Evolutionary conservation across 2,888 invertebrate species (phyloP), one percentile per base, ranked within the genome.

Genomic region (Chymomyza caudatula): DNA sequence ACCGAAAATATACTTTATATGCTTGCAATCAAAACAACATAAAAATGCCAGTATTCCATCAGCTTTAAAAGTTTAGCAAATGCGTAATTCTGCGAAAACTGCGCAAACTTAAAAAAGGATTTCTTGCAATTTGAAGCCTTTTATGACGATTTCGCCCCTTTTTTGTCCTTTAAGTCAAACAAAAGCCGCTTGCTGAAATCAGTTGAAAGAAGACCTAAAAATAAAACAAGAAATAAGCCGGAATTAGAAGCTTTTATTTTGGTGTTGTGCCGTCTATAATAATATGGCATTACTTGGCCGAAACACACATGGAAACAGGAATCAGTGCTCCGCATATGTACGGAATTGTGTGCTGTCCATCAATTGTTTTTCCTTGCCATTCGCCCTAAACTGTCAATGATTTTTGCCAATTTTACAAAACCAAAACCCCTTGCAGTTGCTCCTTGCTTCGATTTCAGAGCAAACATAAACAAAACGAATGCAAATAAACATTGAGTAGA

Each of bases 391-490:
- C 81, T 75, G 85, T 71, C 86, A 82, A 86, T 86, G 83, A 69
- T 67, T 76, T 82, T 86, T 86, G 77, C 75, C 82, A 76, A 86
- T 84, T 78, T 71, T 67, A 80, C 77, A 74, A 64, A 61, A 59
- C 63, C 67, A 13, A 54, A 54, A 23, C 37, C 17, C 63, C 51
- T 29, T 54, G 69, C 59, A 37, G 0, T 69, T 22, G 65, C 70
- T 60, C 17, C 56, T 60, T 76, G 85, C 86, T 71, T 84, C 86
- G 86, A 81, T 81, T 81, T 86, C 82, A 76, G 66, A 81, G 85
- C 85, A 86, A 83, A 83, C 70, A 85, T 74, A 86, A 86, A 85
- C 85, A 82, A 37, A 67, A 68, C 77, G 66, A 82, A 86, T 83
- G 82, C 85, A 83, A 83, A 83, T 83, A 82, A 82, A 83, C 85